These are phyloP conservation scores for Hyles vespertilio DNA, from an alignment of 1,140 invertebrate genomes.

Conservation along the genomic window DNA sequence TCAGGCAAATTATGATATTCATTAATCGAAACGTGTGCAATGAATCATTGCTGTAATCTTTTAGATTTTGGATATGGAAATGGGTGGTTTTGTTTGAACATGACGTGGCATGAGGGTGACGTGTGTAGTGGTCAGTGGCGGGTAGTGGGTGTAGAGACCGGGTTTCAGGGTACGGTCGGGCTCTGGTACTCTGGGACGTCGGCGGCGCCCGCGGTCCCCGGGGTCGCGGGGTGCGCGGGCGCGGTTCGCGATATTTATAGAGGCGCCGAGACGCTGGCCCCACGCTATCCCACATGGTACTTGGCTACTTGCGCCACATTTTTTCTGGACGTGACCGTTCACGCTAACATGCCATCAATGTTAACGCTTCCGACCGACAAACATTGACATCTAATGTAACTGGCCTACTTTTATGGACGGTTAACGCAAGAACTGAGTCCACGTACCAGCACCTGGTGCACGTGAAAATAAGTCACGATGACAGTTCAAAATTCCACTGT, in stretches of 20 bases:
- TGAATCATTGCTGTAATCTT: too few relatives aligned
- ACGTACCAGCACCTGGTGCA: slow-evolving; percentile 13
- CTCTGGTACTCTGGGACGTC: slow-evolving; percentile 23
- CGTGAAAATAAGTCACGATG: slow-evolving; percentile 29
- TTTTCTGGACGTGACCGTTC: slow-evolving; percentile 59
- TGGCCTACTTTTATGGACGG: slow-evolving; percentile 37
- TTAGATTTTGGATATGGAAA: too few relatives aligned
- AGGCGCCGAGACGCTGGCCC: slow-evolving; percentile 64
- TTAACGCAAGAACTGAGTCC: slow-evolving; percentile 33
- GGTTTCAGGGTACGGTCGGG: slow-evolving; percentile 6
- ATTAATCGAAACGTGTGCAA: too few relatives aligned
- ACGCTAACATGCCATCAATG: slow-evolving; percentile 48
- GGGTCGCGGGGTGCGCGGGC: slow-evolving; percentile 24
- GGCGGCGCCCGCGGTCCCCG: slow-evolving; percentile 1
- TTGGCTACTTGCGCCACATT: slow-evolving; percentile 68
- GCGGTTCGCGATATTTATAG: slow-evolving; percentile 60
- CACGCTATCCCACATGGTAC: slow-evolving; percentile 65
- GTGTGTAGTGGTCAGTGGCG: slow-evolving; percentile 24
- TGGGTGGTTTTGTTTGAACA: too few relatives aligned
- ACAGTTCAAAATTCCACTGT: slow-evolving; percentile 26
- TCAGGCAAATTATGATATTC: too few relatives aligned
- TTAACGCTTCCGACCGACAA: slow-evolving; percentile 52
- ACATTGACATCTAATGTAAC: slow-evolving; percentile 65
- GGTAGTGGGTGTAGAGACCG: slow-evolving; percentile 17
- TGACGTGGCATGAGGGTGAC: slow-evolving; percentile 12